phyloP scores from a whole-genome alignment of 2,113 vertebrate species.

The Numenius arquata region DNA sequence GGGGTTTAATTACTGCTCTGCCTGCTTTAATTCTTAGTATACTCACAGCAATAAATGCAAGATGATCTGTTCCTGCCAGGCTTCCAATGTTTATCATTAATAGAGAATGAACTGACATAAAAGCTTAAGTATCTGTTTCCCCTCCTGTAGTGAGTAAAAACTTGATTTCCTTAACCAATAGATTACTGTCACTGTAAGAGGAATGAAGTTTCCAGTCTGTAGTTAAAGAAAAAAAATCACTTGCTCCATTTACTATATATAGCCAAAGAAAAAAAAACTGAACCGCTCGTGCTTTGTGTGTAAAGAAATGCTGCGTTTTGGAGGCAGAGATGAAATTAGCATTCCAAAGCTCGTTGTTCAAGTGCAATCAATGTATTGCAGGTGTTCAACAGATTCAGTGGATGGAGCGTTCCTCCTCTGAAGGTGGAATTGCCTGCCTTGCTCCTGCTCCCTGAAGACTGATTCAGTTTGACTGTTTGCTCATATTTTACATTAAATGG shows the following conservation, averaged over 20 bases:
- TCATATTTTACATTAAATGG: neutral
- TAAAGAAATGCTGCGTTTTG: neutral
- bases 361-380: constrained; percentile 1
- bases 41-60: neutral
- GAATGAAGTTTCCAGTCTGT: neutral
- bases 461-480: neutral
- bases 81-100: neutral
- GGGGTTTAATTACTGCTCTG: neutral
- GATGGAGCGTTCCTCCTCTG: neutral
- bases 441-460: neutral
- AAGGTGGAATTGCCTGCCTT: constrained; percentile 2
- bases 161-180: constrained; percentile 37
- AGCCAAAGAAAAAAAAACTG: neutral
- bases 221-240: neutral
- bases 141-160: neutral
- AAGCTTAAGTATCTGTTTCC: neutral
- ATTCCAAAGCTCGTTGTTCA: neutral
- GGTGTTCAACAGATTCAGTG: neutral
- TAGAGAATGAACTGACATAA: neutral
- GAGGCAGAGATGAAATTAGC: neutral
- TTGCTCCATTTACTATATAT: neutral
- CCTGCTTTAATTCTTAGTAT: neutral
- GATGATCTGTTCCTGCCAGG: constrained; percentile 6
- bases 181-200: neutral
- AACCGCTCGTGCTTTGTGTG: neutral